phyloP scores from a whole-genome alignment of 2,888 invertebrate species.

The Yponomeuta sedellus region DNA sequence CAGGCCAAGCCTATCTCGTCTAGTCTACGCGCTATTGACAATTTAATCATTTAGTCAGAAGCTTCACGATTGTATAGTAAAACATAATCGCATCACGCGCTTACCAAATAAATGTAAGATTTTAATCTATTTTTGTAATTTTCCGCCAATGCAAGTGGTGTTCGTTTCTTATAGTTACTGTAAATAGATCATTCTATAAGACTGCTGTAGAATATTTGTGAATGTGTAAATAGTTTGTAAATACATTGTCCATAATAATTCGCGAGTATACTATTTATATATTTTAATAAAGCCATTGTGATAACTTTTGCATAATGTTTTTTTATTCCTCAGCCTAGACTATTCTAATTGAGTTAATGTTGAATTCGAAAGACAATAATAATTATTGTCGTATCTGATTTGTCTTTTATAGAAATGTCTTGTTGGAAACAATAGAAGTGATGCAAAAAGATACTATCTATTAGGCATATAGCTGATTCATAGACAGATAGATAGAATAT shows the following conservation, averaged over 20 bases:
- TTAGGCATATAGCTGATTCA: no score
- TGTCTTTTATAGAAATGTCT: no score
- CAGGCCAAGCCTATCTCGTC: slow-evolving; percentile 72
- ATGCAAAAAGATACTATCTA: no score
- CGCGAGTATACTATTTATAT: slow-evolving; percentile 76
- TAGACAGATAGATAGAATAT: no score
- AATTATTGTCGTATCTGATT: no score
- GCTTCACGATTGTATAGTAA: slow-evolving; percentile 61
- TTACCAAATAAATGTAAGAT: slow-evolving; percentile 68
- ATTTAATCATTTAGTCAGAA: slow-evolving; percentile 52
- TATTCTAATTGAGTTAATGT: not conserved
- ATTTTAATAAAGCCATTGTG: slow-evolving; percentile 77
- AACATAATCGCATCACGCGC: slow-evolving; percentile 49
- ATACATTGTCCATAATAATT: slow-evolving; percentile 72
- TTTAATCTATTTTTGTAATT: slow-evolving; percentile 73
- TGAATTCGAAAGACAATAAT: no score
- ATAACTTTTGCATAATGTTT: slow-evolving; percentile 67
- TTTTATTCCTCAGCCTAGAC: slow-evolving; percentile 24
- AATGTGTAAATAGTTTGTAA: slow-evolving; percentile 71
- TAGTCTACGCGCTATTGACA: slow-evolving; percentile 53
- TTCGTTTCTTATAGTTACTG: slow-evolving; percentile 56
- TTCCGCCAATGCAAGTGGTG: slow-evolving; percentile 63
- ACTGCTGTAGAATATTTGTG: slow-evolving; percentile 69
- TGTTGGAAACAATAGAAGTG: no score
- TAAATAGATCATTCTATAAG: slow-evolving; percentile 73